A percentile compares a stretch with the other conserved stretches of the same genome.
Evolutionary conservation across 2,113 vertebrate species (phyloP).

Genomic region (Trogon melanurus): DNA sequence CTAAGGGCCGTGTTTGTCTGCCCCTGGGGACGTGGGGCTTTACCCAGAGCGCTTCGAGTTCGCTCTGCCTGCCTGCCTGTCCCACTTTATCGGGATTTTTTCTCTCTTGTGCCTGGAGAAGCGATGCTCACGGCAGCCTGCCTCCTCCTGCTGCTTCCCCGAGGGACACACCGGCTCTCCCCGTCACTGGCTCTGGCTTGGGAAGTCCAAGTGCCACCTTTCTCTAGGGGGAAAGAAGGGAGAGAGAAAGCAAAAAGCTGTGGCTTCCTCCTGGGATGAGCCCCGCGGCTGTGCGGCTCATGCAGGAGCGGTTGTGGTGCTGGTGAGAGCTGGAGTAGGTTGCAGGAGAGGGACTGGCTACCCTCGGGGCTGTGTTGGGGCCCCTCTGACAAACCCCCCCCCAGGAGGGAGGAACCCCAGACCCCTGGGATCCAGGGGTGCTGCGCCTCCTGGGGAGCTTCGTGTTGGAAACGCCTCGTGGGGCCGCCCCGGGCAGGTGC

Average conservation of each 20-base stretch:
- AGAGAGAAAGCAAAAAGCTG: not conserved
- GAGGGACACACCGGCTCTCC: not conserved
- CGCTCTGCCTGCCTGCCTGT: not conserved
- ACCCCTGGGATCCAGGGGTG: not conserved
- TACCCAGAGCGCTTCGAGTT: not conserved
- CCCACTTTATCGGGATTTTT: not conserved
- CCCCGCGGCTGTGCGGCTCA: not conserved
- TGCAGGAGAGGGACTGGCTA: not conserved
- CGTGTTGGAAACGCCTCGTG: rapidly evolving
- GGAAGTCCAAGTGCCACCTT: not conserved
- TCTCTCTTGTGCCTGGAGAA: not conserved
- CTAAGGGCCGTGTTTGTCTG: not conserved
- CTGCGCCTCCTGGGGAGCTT: not conserved
- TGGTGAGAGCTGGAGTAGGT: not conserved
- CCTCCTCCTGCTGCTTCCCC: not conserved
- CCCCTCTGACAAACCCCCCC: not conserved
- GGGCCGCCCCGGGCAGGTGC: not conserved
- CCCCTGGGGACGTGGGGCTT: not conserved
- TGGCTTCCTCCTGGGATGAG: not conserved
- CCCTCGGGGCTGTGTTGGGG: rapidly evolving
- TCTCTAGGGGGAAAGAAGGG: rapidly evolving
- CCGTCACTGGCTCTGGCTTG: not conserved
- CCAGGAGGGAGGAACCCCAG: not conserved
- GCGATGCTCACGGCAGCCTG: not conserved
- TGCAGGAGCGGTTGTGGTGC: not conserved